A percentile compares a stretch with the other conserved stretches of the same genome.
Evolutionary conservation across 2,113 vertebrate genomes (phyloP).

Genomic region (Okapia johnstoni): DNA sequence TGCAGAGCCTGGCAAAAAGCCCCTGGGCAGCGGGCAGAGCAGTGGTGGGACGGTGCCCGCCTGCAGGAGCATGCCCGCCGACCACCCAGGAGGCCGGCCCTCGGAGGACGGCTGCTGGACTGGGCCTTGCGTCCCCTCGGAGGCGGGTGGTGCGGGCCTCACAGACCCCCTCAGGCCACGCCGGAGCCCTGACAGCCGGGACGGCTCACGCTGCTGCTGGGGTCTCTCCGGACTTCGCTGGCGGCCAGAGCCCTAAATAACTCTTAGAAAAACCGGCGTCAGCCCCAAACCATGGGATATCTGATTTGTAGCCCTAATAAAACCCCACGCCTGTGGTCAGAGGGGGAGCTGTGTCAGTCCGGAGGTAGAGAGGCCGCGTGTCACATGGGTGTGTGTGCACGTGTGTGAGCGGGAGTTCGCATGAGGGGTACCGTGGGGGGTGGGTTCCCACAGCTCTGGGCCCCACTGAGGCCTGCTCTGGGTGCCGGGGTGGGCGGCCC

Average conservation of each 20-base stretch:
- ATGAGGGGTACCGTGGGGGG: neutral
- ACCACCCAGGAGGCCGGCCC: rapidly evolving
- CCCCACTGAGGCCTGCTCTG: neutral
- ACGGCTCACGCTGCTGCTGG: neutral
- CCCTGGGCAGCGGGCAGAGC: rapidly evolving
- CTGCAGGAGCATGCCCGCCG: no score
- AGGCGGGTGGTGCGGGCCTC: neutral
- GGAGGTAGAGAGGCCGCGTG: neutral
- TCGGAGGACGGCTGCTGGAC: neutral
- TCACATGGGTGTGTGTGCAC: neutral
- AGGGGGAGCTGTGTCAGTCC: neutral
- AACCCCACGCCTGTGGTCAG: constrained; percentile 34
- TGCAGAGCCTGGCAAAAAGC: rapidly evolving
- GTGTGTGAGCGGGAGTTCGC: neutral
- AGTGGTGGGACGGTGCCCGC: neutral
- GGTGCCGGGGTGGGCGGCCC: rapidly evolving
- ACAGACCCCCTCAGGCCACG: neutral
- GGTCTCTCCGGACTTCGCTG: neutral
- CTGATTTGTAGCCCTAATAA: constrained; percentile 74
- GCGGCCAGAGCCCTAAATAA: constrained; percentile 55
- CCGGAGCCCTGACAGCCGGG: neutral
- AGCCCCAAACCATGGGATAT: constrained; percentile 38
- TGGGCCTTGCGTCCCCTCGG: neutral
- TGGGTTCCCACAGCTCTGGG: neutral
- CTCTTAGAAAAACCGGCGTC: constrained; percentile 47